Conservation (phyloP, 2,888 invertebrate species). For the Eupithecia vulgata region DNA sequence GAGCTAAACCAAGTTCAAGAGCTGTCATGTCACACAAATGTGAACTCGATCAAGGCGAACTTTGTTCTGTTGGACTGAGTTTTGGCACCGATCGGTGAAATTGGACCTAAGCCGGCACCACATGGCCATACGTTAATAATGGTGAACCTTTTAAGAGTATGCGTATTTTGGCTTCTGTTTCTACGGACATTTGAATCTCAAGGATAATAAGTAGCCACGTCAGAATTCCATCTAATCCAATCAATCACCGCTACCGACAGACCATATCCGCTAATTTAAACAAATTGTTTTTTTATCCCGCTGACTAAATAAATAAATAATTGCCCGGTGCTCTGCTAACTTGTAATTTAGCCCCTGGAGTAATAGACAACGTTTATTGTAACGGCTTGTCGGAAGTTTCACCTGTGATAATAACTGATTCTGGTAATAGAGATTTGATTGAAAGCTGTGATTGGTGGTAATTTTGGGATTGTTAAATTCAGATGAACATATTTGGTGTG, state of each 20-base stretch:
- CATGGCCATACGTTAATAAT: too few relatives aligned
- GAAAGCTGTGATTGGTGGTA: constrained; percentile 26
- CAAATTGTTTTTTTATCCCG: constrained; percentile 37
- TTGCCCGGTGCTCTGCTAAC: constrained; percentile 27
- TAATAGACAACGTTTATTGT: constrained; percentile 43
- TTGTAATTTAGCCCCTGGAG: constrained; percentile 41
- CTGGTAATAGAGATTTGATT: constrained; percentile 25
- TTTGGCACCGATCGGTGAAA: too few relatives aligned
- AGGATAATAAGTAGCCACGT: constrained; percentile 26
- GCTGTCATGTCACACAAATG: too few relatives aligned
- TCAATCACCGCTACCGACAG: constrained; percentile 54
- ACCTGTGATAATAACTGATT: constrained; percentile 36
- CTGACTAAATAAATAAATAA: constrained; percentile 29
- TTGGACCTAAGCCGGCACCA: too few relatives aligned
- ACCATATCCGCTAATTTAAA: constrained; percentile 54
- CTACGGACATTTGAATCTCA: neutral
- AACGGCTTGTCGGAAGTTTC: constrained; percentile 45
- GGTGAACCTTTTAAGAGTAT: neutral
- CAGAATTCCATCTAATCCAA: constrained; percentile 44
- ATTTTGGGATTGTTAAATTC: constrained; percentile 13
- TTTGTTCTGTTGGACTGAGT: too few relatives aligned
- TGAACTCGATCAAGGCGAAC: too few relatives aligned
- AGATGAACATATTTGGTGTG: neutral
- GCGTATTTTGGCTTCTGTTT: neutral
- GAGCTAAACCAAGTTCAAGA: too few relatives aligned